phyloP scores from a whole-genome alignment of 2,113 vertebrate genomes.

The Sminthopsis crassicaudata region DNA sequence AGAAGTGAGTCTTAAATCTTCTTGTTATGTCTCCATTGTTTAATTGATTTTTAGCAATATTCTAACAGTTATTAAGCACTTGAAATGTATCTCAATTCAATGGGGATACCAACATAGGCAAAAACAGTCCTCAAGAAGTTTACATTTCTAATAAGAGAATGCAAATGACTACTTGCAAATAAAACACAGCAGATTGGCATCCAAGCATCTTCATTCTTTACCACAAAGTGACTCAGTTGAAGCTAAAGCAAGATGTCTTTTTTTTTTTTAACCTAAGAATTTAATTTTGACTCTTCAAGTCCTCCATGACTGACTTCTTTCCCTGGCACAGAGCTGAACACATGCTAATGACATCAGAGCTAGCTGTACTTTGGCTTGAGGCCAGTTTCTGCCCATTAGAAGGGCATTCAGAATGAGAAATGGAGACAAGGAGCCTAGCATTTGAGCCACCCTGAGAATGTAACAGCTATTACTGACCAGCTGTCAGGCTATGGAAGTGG shows the following conservation, averaged over 20 bases:
- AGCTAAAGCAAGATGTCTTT: slow-evolving; percentile 1
- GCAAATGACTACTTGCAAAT: not conserved
- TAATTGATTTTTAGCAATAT: not conserved
- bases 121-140: not conserved
- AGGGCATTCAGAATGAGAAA: slow-evolving; percentile 20
- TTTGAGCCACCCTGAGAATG: slow-evolving; percentile 43
- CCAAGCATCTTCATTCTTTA: not conserved
- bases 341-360: not conserved
- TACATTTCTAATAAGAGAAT: not conserved
- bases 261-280: slow-evolving; percentile 15
- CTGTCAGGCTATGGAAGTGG: slow-evolving; percentile 29
- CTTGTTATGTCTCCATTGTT: not conserved
- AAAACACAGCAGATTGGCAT: not conserved
- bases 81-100: not conserved
- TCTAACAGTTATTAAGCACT: not conserved
- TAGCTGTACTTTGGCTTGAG: slow-evolving; percentile 9
- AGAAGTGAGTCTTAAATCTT: not conserved
- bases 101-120: not conserved
- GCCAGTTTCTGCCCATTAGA: not conserved
- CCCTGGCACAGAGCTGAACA: slow-evolving; percentile 11
- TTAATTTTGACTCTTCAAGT: not conserved
- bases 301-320: not conserved
- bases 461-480: slow-evolving; percentile 34
- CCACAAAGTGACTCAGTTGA: not conserved
- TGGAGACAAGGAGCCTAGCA: slow-evolving; percentile 12